A percentile compares a stretch with the other conserved stretches of the same genome.
Conservation (phyloP, 2,113 vertebrate genomes). For the Notarius quadriscutis region DNA sequence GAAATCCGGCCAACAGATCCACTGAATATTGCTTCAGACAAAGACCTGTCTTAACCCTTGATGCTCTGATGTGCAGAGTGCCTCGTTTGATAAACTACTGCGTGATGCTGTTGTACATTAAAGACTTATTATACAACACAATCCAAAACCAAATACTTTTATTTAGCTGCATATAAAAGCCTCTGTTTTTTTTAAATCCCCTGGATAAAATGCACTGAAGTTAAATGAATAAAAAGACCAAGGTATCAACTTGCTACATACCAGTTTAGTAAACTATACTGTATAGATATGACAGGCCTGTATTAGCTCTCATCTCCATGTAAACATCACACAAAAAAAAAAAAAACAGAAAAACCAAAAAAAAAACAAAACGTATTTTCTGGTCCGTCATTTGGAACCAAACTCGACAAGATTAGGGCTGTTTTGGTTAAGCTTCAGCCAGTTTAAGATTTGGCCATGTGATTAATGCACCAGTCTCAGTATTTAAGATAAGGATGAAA, state of each 20-base stretch:
- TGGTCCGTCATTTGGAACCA: neutral
- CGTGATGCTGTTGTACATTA: slow-evolving; percentile 61
- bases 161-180: neutral
- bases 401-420: neutral
- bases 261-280: neutral
- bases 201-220: neutral
- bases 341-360: no score
- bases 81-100: slow-evolving; percentile 60
- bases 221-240: neutral
- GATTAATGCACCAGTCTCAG: neutral
- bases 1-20: slow-evolving; percentile 77
- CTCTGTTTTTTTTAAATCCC: no score
- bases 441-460: neutral
- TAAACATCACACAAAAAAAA: neutral
- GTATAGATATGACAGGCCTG: neutral
- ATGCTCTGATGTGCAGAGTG: slow-evolving; percentile 59
- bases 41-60: slow-evolving; percentile 70
- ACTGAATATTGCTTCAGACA: slow-evolving; percentile 74
- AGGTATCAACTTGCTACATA: neutral
- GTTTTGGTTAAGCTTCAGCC: neutral
- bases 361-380: neutral
- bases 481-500: neutral
- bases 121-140: slow-evolving; percentile 29
- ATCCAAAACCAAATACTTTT: neutral
- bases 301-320: neutral